phyloP scores from a whole-genome alignment of 2,888 invertebrate species.

The Andrena praecox region DNA sequence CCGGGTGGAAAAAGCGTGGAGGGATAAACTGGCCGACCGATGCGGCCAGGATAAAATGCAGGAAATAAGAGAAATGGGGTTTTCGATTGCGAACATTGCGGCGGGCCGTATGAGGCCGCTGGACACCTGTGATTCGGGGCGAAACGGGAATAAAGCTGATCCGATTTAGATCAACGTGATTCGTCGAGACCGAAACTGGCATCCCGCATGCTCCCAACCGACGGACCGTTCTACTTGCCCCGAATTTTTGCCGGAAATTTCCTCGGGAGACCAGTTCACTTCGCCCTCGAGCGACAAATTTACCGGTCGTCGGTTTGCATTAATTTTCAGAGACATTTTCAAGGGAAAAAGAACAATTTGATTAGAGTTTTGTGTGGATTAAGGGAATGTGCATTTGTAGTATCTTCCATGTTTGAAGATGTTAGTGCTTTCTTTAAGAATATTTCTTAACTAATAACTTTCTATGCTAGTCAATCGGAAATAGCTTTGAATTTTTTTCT shows the following conservation, averaged over 20 bases:
- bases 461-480: too few relatives aligned
- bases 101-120: constrained; percentile 25
- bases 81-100: constrained; percentile 57
- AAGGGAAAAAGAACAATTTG: not conserved
- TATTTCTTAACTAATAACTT: too few relatives aligned
- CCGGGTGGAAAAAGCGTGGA: constrained; percentile 14
- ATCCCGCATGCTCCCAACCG: constrained; percentile 19
- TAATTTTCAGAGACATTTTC: constrained; percentile 6
- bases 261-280: constrained; percentile 30
- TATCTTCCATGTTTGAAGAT: too few relatives aligned
- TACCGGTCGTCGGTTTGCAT: constrained; percentile 36
- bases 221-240: constrained; percentile 27
- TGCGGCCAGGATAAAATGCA: constrained; percentile 42
- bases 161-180: constrained; percentile 63
- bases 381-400: too few relatives aligned
- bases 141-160: constrained; percentile 53
- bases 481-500: too few relatives aligned
- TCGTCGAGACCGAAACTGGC: constrained; percentile 43
- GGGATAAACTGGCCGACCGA: constrained; percentile 21
- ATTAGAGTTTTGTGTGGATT: not conserved
- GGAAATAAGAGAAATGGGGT: constrained; percentile 55
- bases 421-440: too few relatives aligned
- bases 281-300: constrained; percentile 16
- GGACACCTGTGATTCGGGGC: constrained; percentile 49
- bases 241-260: constrained; percentile 32